Conservation (phyloP, 2,797 vertebrate genomes). For the Sternotherus odoratus region DNA sequence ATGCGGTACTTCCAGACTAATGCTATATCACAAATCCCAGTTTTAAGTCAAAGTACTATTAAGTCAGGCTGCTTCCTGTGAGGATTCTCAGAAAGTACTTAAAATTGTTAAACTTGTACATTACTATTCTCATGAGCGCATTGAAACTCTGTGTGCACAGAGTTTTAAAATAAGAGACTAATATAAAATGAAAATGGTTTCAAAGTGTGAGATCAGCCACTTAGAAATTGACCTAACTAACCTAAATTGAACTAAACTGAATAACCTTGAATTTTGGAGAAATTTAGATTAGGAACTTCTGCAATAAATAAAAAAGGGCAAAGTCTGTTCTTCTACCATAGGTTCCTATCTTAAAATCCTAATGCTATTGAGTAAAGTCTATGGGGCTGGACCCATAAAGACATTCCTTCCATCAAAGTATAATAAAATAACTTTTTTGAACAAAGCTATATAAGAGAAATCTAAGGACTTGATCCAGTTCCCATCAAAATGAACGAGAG, state of each 20-base stretch:
- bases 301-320: not conserved
- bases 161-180: not conserved
- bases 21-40: constrained; percentile 3
- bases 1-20: constrained; percentile 33
- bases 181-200: not conserved
- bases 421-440: not conserved
- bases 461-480: not conserved
- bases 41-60: constrained; percentile 41
- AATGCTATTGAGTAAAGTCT: not conserved
- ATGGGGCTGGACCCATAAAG: not conserved
- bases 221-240: not conserved
- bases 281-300: not conserved
- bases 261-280: not conserved
- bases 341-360: not conserved
- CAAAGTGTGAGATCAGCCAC: not conserved
- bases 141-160: not conserved
- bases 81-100: constrained; percentile 24
- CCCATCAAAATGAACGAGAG: not conserved
- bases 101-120: not conserved
- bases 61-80: not conserved
- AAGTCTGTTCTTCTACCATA: not conserved
- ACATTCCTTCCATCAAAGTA: not conserved
- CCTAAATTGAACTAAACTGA: not conserved
- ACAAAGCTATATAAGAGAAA: not conserved
- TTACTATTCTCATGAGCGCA: not conserved